Evolutionary conservation across 1,140 invertebrate genomes (phyloP), one percentile per base, ranked within the genome.

Genomic region (Diorhabda carinulata): DNA sequence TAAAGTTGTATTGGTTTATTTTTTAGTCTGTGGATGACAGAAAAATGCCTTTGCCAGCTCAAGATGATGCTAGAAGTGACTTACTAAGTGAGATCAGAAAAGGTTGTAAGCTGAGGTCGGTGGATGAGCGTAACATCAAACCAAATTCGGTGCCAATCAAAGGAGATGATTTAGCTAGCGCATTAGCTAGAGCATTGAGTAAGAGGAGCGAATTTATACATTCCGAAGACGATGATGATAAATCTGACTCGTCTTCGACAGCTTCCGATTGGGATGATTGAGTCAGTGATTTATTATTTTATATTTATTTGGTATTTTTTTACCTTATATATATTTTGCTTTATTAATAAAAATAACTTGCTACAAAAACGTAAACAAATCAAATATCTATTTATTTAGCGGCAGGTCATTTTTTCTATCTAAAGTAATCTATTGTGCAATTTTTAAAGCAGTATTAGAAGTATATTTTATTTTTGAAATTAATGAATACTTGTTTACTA

Each of bases 11-110:
- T n/a, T 52, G 25, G 9, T 40, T 25, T 25, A 47, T 56, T 57
- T 72, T 81, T 43, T 77, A 89, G 87, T 86, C 87, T 77, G 85
- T 89, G 41, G 88, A 89, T 64, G 82, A 83, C 40, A 78, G 80
- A 6, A 82, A 81, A 72, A 71, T 70, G 25, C 67, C 67, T 4
- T 81, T 77, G 65, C 74, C 68, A 3, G 81, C 77, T 64, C 74
- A 61, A 6, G 75, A 70, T 41, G 86, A 89, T 73, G 78, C 86
- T 4, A 83, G 92, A 73, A 89, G 86, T 75, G 88, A 94, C 78
- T 82, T 95, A 58, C 81, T 96, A 70, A 87, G 87, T 76, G 89
- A 94, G 78, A 96, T 96, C 73, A 84, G 91, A 72, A 87, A 89
- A 79, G 94, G 94, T 64, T 85, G 90, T 62, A 86, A 89, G 70